Evolutionary conservation across 2,888 invertebrate genomes (phyloP).

Genomic region (Trissoscelio sp.): DNA sequence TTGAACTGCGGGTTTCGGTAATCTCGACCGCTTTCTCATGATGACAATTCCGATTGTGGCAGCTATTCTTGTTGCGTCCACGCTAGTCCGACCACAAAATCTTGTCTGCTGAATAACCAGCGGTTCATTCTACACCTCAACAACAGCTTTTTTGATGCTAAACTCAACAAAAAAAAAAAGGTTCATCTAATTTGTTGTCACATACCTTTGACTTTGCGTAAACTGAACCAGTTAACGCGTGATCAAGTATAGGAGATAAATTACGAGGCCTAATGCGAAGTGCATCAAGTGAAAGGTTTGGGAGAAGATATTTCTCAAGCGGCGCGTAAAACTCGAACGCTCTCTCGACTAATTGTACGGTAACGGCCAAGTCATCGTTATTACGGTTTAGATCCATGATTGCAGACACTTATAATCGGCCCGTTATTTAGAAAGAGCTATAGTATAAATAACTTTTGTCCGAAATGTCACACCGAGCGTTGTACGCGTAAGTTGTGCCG

Average conservation of each 20-base stretch:
- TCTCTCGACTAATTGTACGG: conserved; percentile 69
- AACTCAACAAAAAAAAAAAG: no score
- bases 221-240: conserved; percentile 57
- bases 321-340: conserved; percentile 66
- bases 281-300: conserved; percentile 66
- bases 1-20: conserved; percentile 81
- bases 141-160: conserved; percentile 18
- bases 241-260: conserved; percentile 47
- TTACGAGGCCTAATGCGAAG: conserved; percentile 51
- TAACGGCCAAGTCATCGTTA: conserved; percentile 65
- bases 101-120: conserved; percentile 78
- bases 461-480: conserved; percentile 63
- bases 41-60: conserved; percentile 75
- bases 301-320: conserved; percentile 68
- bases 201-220: conserved; percentile 28
- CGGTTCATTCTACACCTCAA: conserved; percentile 58
- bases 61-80: conserved; percentile 67
- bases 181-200: no score
- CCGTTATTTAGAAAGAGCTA: conserved; percentile 68
- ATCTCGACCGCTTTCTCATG: conserved; percentile 79
- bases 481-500: conserved; percentile 46
- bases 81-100: conserved; percentile 75
- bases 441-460: conserved; percentile 68
- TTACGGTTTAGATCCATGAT: conserved; percentile 69
- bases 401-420: conserved; percentile 66